phyloP scores from a whole-genome alignment of 2,797 vertebrate species.

The Naso thynnoides region DNA sequence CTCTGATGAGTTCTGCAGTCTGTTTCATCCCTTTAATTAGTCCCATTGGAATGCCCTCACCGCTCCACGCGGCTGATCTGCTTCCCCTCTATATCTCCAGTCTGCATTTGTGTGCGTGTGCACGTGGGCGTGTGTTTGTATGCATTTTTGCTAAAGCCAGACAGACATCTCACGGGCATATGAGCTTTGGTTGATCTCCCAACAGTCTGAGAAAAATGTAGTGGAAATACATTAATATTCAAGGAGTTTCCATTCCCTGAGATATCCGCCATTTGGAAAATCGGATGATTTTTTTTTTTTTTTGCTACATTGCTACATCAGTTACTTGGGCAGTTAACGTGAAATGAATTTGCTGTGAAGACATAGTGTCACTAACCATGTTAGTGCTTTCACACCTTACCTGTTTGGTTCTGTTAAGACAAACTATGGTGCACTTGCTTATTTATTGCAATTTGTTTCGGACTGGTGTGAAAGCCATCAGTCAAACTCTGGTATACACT shows the following conservation, averaged over 20 bases:
- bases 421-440: not conserved
- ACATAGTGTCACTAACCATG: not conserved
- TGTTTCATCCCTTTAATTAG: conserved; percentile 87
- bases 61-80: conserved; percentile 73
- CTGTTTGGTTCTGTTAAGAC: not conserved
- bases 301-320: conserved; percentile 39
- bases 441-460: not conserved
- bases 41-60: conserved; percentile 84
- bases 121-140: conserved; percentile 29
- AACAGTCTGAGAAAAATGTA: conserved; percentile 63
- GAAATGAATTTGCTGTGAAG: conserved; percentile 29
- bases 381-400: not conserved
- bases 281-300: conserved; percentile 16
- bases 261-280: conserved; percentile 61
- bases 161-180: conserved; percentile 72
- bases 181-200: conserved; percentile 67
- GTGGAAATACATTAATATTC: conserved; percentile 74
- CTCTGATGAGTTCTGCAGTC: conserved; percentile 75
- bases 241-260: conserved; percentile 60
- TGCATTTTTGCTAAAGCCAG: conserved; percentile 62
- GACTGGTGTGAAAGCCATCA: not conserved
- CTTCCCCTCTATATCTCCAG: conserved; percentile 66
- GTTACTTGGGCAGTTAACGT: conserved; percentile 49
- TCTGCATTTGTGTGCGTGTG: conserved; percentile 52
- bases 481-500: not conserved